phyloP scores from a whole-genome alignment of 2,113 vertebrate species.

The Poeciliopsis prolifica region DNA sequence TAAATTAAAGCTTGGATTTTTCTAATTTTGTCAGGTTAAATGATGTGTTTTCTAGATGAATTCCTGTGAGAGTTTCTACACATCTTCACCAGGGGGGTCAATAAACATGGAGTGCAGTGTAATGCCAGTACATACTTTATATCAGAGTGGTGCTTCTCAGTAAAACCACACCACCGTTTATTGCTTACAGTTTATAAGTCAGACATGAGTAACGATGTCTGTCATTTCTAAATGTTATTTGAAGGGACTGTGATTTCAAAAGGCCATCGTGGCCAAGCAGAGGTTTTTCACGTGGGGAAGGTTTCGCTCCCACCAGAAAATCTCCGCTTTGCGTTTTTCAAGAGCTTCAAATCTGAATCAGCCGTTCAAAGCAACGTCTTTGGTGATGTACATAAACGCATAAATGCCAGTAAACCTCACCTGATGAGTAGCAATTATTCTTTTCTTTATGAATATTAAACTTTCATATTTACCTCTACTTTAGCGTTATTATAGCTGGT shows the following conservation, averaged over 20 bases:
- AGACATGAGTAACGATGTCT: too few species aligned
- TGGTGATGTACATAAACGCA: conserved; percentile 44
- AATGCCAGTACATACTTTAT: neutral
- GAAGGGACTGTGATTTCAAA: neutral
- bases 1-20: neutral
- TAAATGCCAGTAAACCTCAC: conserved; percentile 35
- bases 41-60: neutral
- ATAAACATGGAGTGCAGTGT: neutral
- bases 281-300: neutral
- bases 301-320: conserved; percentile 9
- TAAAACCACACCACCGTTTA: neutral
- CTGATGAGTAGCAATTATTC: conserved; percentile 1
- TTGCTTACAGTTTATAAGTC: neutral
- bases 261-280: neutral
- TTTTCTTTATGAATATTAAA: conserved; percentile 38
- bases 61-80: neutral
- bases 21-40: neutral
- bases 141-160: neutral
- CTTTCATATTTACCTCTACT: conserved; percentile 43
- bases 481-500: conserved; percentile 3
- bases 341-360: neutral
- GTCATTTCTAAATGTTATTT: neutral
- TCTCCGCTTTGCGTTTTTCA: conserved; percentile 39
- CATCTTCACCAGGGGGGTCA: neutral
- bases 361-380: conserved; percentile 17